Evolutionary conservation across 2,888 invertebrate species (phyloP), one percentile per base, ranked within the genome.

Genomic region (Nephrocerus scutellatus): DNA sequence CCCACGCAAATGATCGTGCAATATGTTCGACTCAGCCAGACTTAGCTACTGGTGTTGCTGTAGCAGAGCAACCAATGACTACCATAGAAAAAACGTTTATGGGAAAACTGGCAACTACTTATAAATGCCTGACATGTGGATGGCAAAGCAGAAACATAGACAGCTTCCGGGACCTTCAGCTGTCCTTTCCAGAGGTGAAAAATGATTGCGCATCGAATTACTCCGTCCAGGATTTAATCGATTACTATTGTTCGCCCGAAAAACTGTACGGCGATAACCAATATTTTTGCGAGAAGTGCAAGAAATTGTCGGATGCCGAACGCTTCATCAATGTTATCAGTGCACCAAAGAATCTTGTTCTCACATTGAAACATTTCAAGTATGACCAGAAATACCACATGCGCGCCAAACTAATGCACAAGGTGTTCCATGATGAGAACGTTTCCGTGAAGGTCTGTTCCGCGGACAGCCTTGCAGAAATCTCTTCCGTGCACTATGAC

Each of bases 351-450:
- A 81, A 85, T 63, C 72, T 91, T 10, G 81, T 89, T 41, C 69
- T 90, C 3, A 86, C 87, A 1, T 65, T 90, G 9, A 84, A 89
- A 60, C 80, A 88, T 55, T 90, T 90, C 61, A 75, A 79, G 42
- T 84, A 80, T 56, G 79, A 84, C 57, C 74, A 77, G n/a, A 75
- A 75, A 31, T 76, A 74, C 32, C 80, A 83, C 51, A 74, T 80
- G 50, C 77, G 86, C 52, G 82, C 84, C n/a, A 91, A 91, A 64
- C 70, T 89, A 39, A 75, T 85, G 63, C 82, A 82, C 64, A 76
- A 74, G 49, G 78, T 76, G 49, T 71, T 70, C 50, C 77, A 76
- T 62, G 76, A 76, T 56, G 76, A 73, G 47, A 73, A 66, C 14
- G 62, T 64, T 10, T 59, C 62, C 1, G 61, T 66, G 3, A 75